phyloP scores from a whole-genome alignment of 2,888 invertebrate species.

The Tipula unca region DNA sequence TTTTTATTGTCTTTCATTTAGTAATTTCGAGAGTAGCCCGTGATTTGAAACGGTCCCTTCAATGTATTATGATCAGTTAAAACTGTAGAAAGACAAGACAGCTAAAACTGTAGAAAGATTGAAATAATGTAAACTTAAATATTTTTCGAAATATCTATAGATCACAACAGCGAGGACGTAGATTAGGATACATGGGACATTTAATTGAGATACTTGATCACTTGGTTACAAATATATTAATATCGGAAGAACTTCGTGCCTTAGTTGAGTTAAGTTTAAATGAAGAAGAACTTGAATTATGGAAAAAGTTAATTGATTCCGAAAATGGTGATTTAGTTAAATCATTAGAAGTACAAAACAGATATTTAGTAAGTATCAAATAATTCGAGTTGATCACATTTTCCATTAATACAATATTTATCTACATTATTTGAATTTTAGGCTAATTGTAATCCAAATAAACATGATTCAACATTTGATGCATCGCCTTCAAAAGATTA shows the following conservation, averaged over 20 bases:
- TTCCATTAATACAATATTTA: background rate
- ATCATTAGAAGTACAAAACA: conserved; percentile 35
- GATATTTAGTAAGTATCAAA: conserved; percentile 34
- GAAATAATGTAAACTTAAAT: no score
- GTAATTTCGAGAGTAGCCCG: no score
- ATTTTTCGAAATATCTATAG: no score
- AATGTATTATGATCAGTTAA: no score
- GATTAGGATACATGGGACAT: conserved; percentile 59
- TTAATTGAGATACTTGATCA: conserved; percentile 53
- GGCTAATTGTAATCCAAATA: conserved; percentile 19
- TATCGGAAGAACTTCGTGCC: conserved; percentile 46
- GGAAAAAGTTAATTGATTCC: conserved; percentile 37
- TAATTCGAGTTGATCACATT: background rate
- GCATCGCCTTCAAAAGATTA: conserved; percentile 33
- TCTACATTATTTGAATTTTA: background rate
- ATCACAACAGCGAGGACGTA: conserved; percentile 45
- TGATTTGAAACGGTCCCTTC: no score
- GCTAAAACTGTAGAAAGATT: no score
- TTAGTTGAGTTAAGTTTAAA: conserved; percentile 47
- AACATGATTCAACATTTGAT: conserved; percentile 20
- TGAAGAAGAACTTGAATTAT: conserved; percentile 45
- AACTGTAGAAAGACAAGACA: no score
- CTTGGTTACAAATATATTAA: conserved; percentile 43
- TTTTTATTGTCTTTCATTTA: no score
- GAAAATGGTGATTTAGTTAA: conserved; percentile 36